Evolutionary conservation across 2,888 invertebrate genomes (phyloP), one percentile per base, ranked within the genome.

Genomic region (Patella depressa): DNA sequence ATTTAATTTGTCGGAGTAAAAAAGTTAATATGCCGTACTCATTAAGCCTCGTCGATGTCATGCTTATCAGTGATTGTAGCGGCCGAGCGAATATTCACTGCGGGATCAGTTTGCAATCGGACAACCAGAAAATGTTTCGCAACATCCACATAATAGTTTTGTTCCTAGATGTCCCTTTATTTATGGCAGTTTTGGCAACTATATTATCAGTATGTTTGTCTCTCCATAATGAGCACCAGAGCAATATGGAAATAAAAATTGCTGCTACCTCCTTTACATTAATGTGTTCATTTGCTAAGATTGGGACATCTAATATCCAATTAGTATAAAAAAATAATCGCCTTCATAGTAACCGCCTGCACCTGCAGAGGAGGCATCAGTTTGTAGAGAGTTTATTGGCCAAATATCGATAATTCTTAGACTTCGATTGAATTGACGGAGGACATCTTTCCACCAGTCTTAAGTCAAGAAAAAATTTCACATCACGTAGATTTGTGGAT

Each of bases 141-240:
- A 57, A 57, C 14, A 57, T 14, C 57, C 57, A 57, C 57, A 57
- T 57, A n/a, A 57, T 57, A 4, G 57, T 57, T n/a, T 57, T 57
- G 4, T 57, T 57, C 57, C 57, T 57, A 57, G 9, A 57, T 57
- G 5, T 17, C 14, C 57, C 57, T 57, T 57, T 57, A 57, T 57
- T 57, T 57, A 57, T 57, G 15, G n/a, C 57, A 3, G 57, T 17
- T 57, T 57, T 57, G 57, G 3, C 7, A 17, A 57, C 57, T 17
- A 57, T 57, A n/a, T 57, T 57, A 57, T 57, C 57, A 17, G 57
- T 57, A n/a, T 57, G 57, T 57, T 57, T 57, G n/a, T 57, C n/a
- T n/a, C 15, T 57, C 57, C 14, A n/a, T n/a, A 57, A 14, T 3
- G 14, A 2, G n/a, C 57, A 57, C 9, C 57, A 57, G 3, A 3